Evolutionary conservation across 2,113 vertebrate genomes (phyloP).

Genomic region (Sinosuthora webbiana): DNA sequence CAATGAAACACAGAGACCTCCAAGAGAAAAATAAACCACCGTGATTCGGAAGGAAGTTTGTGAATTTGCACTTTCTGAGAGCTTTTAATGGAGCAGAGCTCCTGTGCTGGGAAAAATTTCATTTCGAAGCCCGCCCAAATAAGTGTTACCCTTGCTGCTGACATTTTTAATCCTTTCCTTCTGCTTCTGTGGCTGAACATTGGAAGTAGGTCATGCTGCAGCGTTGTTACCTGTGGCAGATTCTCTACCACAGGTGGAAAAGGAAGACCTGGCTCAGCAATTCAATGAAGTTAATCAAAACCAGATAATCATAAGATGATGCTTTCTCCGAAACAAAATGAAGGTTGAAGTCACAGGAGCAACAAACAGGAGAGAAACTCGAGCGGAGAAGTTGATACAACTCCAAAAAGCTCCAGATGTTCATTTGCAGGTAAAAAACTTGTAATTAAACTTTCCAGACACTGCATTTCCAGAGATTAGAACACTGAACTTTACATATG

Average conservation of each 20-base stretch:
- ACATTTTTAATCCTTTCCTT: not conserved
- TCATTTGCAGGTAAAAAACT: not conserved
- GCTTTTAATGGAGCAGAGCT: not conserved
- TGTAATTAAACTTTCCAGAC: not conserved
- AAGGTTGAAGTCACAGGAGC: not conserved
- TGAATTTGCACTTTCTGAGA: not conserved
- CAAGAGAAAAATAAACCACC: not conserved
- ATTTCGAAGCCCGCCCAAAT: not conserved
- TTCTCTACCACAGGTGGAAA: not conserved
- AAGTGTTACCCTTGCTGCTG: not conserved
- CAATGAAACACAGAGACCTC: not conserved
- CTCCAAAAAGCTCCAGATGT: not conserved
- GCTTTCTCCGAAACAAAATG: not conserved
- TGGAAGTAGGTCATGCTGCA: conserved; percentile 35
- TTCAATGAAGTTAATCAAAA: conserved; percentile 36
- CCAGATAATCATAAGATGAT: not conserved
- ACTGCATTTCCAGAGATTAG: not conserved
- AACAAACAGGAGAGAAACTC: not conserved
- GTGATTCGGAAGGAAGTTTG: not conserved
- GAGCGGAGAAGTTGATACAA: not conserved
- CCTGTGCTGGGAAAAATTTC: not conserved
- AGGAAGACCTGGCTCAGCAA: conserved; percentile 32
- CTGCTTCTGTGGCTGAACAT: not conserved
- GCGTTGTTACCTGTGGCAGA: not conserved
- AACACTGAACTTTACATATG: not conserved